Percentiles rank a stretch among this genome's conserved stretches.
These are phyloP conservation scores for Emys orbicularis DNA, from an alignment of 2,797 vertebrate genomes.

Conservation along the genomic window DNA sequence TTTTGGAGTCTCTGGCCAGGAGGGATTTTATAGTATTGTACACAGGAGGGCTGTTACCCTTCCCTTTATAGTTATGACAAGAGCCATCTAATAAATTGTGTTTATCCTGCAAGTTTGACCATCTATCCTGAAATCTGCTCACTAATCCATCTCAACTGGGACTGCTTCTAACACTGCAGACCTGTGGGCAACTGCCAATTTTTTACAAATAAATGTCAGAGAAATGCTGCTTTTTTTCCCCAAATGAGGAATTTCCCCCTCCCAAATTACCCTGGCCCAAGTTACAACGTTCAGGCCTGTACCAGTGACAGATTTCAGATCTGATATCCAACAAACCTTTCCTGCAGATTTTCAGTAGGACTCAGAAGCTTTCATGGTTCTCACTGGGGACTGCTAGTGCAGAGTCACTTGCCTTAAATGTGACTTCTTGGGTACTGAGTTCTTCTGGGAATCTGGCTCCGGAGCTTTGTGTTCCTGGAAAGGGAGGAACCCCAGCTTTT, in stretches of 20 bases:
- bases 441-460: neutral
- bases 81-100: neutral
- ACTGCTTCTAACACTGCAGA: neutral
- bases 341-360: neutral
- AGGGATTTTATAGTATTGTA: too few relatives aligned
- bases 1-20: too few relatives aligned
- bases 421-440: neutral
- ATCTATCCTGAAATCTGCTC: neutral
- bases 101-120: neutral
- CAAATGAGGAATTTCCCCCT: neutral
- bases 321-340: neutral
- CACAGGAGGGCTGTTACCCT: too few relatives aligned
- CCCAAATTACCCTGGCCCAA: neutral
- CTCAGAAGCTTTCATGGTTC: neutral
- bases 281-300: neutral
- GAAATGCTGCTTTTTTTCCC: neutral
- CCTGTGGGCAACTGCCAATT: neutral
- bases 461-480: neutral
- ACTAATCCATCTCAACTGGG: neutral
- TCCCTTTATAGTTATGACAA: too few relatives aligned
- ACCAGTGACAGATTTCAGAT: neutral
- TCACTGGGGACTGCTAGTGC: fast-evolving
- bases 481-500: neutral
- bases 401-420: neutral
- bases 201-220: neutral